phyloP scores from a whole-genome alignment of 2,113 vertebrate species.

The Macquaria ambigua region DNA sequence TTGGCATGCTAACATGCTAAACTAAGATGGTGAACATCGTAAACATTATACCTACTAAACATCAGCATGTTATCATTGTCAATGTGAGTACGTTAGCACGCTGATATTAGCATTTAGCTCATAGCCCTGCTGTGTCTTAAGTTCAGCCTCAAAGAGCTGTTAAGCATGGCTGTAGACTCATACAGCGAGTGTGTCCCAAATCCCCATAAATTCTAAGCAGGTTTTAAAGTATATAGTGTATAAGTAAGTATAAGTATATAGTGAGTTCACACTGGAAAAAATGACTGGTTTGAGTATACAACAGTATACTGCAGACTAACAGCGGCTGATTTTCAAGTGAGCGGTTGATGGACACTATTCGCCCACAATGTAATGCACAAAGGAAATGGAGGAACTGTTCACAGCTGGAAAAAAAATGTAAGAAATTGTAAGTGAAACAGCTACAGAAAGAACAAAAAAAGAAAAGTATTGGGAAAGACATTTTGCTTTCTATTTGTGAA shows the following conservation, averaged over 20 bases:
- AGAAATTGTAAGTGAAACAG: not conserved
- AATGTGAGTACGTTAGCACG: no score
- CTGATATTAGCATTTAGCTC: not conserved
- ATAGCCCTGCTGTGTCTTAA: not conserved
- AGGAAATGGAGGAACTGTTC: no score
- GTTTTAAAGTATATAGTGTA: no score
- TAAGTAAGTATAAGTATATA: no score
- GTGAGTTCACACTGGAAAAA: not conserved
- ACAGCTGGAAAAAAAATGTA: not conserved
- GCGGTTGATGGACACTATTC: no score
- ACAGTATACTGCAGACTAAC: no score
- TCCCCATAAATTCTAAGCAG: not conserved
- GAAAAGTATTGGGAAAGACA: not conserved
- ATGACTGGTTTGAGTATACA: no score
- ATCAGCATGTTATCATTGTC: not conserved
- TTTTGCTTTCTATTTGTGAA: not conserved
- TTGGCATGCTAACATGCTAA: not conserved
- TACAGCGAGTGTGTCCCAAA: not conserved
- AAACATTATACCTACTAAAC: no score
- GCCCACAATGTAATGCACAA: no score
- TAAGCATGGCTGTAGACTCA: not conserved
- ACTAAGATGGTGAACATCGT: no score
- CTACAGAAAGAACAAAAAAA: not conserved
- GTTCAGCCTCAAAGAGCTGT: not conserved
- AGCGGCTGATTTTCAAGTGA: no score